These are phyloP conservation scores for Sycophaga agraensis DNA, from an alignment of 1,140 invertebrate species.

Conservation along the genomic window DNA sequence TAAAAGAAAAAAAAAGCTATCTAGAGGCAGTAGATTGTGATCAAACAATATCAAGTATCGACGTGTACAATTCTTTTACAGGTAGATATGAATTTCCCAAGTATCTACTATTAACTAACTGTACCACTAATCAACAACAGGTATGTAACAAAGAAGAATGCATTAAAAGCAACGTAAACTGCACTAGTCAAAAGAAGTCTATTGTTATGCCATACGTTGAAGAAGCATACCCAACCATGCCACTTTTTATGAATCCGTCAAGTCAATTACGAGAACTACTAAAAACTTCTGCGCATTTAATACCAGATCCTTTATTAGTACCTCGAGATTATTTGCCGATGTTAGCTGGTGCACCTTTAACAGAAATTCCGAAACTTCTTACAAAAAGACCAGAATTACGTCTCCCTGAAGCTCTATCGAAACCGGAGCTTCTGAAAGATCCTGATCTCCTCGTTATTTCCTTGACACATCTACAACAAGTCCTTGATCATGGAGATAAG, in stretches of 20 bases:
- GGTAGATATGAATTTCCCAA: constrained; percentile 31
- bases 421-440: constrained; percentile 71
- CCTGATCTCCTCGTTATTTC: constrained; percentile 78
- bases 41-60: constrained; percentile 38
- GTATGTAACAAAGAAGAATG: constrained; percentile 3
- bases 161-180: neutral
- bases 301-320: constrained; percentile 78
- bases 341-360: constrained; percentile 70
- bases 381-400: constrained; percentile 69
- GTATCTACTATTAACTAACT: constrained; percentile 38
- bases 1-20: neutral
- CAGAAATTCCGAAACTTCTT: constrained; percentile 74
- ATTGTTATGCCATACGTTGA: neutral
- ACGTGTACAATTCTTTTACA: constrained; percentile 35
- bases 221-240: constrained; percentile 3
- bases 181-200: constrained; percentile 1
- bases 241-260: constrained; percentile 61
- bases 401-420: constrained; percentile 70
- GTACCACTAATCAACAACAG: constrained; percentile 26
- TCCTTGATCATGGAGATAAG: constrained; percentile 58
- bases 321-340: constrained; percentile 72
- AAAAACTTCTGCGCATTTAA: constrained; percentile 66
- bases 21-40: neutral
- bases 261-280: constrained; percentile 74
- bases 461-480: constrained; percentile 72